A percentile compares a stretch with the other conserved stretches of the same genome.
phyloP scores from a whole-genome alignment of 1,140 invertebrate genomes.

The Cydia strobilella region DNA sequence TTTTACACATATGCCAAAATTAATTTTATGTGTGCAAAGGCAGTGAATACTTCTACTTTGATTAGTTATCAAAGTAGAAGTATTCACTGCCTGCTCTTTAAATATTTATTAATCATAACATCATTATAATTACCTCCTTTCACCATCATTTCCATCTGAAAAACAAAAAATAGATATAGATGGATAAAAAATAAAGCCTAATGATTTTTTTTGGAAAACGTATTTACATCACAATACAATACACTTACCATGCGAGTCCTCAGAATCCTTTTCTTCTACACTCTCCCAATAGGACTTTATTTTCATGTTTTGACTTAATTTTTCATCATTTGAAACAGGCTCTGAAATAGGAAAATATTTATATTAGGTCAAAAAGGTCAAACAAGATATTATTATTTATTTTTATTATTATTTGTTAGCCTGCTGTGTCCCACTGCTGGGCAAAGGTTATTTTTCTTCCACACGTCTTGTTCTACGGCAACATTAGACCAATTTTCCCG shows the following conservation, averaged over 20 bases:
- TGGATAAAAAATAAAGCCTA: background rate
- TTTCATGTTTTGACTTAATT: constrained; percentile 46
- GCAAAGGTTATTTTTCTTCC: too few species aligned
- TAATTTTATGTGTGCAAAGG: too few species aligned
- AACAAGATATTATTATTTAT: too few species aligned
- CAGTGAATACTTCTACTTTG: too few species aligned
- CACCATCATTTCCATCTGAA: constrained; percentile 38
- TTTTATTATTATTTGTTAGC: too few species aligned
- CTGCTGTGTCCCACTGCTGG: too few species aligned
- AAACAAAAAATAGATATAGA: background rate
- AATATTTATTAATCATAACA: constrained; percentile 1
- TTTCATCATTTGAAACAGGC: constrained; percentile 35
- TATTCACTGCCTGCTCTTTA: too few species aligned
- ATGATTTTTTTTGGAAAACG: background rate
- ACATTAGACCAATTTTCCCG: too few species aligned
- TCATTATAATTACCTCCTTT: constrained; percentile 38
- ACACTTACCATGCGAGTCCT: constrained; percentile 38
- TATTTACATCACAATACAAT: background rate
- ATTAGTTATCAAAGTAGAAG: too few species aligned
- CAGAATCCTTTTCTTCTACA: constrained; percentile 38
- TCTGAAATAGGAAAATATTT: background rate
- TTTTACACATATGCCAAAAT: too few species aligned
- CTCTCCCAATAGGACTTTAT: constrained; percentile 12
- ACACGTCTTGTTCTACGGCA: too few species aligned
- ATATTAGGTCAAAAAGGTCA: background rate